phyloP scores from a whole-genome alignment of 2,113 vertebrate genomes.

The Epinephelus cyanopodus region DNA sequence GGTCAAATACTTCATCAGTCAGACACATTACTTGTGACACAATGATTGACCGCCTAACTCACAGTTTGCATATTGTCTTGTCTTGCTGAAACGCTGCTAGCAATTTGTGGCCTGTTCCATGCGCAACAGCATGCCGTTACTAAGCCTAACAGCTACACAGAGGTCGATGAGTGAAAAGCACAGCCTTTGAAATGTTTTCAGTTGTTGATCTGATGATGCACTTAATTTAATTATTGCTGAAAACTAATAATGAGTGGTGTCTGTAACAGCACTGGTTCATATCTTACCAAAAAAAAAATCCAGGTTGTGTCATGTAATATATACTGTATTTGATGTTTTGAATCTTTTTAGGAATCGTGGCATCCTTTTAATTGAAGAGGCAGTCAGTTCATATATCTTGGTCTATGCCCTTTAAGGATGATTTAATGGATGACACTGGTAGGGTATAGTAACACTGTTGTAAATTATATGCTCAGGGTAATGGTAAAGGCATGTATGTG shows the following conservation, averaged over 20 bases:
- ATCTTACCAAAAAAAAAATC: neutral
- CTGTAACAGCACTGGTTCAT: neutral
- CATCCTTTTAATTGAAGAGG: neutral
- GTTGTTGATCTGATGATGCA: neutral
- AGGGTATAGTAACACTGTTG: neutral
- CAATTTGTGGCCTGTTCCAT: neutral
- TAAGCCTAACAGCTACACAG: neutral
- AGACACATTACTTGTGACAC: slow-evolving; percentile 12
- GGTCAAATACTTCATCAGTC: slow-evolving; percentile 24
- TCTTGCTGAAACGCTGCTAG: neutral
- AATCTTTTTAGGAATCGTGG: neutral
- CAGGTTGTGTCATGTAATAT: neutral
- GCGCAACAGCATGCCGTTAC: neutral
- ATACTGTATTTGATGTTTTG: neutral
- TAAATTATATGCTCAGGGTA: neutral
- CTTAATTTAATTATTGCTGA: neutral
- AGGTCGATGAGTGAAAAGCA: slow-evolving; percentile 7
- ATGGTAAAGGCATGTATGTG: neutral
- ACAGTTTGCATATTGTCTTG: slow-evolving; percentile 24
- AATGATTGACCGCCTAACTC: slow-evolving; percentile 11
- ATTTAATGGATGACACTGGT: neutral
- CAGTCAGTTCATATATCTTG: neutral
- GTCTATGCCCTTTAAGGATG: neutral
- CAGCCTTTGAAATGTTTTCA: neutral
- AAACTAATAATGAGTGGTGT: neutral